These are phyloP conservation scores for Lamellibrachia satsuma DNA, from an alignment of 2,888 invertebrate species.

Conservation along the genomic window DNA sequence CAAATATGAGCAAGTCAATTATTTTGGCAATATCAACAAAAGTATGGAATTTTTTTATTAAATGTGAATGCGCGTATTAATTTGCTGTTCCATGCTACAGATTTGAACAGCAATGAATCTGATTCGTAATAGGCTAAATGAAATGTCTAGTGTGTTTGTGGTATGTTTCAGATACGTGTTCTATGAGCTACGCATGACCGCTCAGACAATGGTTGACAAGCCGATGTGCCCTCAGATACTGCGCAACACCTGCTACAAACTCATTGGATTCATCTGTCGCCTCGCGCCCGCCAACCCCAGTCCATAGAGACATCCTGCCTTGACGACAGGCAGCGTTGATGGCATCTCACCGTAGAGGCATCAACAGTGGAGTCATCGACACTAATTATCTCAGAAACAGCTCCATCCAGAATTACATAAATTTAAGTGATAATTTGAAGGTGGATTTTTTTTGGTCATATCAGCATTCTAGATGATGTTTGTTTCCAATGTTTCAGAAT, in stretches of 20 bases:
- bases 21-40: too few relatives aligned
- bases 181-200: conserved; percentile 80
- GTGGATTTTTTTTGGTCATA: too few relatives aligned
- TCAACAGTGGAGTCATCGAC: neutral
- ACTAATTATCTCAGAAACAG: neutral
- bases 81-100: too few relatives aligned
- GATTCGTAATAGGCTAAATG: neutral
- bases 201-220: conserved; percentile 76
- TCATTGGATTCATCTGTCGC: conserved; percentile 78
- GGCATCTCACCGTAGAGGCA: neutral
- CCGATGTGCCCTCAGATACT: conserved; percentile 77
- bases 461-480: too few relatives aligned
- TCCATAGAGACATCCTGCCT: neutral
- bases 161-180: conserved; percentile 73
- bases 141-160: neutral
- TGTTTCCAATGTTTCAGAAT: too few relatives aligned
- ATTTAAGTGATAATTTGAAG: neutral
- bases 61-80: too few relatives aligned
- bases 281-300: conserved; percentile 73
- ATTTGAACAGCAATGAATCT: neutral
- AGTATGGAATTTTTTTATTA: too few relatives aligned
- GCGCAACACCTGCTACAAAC: conserved; percentile 71
- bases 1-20: too few relatives aligned
- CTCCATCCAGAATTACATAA: neutral
- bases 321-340: neutral